Percentiles rank a stretch among this genome's conserved stretches.
Conservation (phyloP, 2,797 vertebrate species). For the Heteromormyrus szaboi region DNA sequence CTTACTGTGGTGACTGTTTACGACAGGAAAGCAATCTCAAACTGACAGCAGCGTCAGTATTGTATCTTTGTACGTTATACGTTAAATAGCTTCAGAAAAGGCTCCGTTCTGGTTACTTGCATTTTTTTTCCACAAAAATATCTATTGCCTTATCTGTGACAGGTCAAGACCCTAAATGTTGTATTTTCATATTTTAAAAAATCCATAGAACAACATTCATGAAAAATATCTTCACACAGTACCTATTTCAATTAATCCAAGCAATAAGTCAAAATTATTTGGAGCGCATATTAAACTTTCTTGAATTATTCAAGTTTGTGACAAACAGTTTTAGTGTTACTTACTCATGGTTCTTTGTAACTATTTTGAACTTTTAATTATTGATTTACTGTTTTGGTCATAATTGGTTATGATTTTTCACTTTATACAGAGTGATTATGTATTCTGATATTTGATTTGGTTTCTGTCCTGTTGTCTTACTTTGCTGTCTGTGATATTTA, state of each 20-base stretch:
- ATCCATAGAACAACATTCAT: background rate
- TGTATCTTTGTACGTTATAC: background rate
- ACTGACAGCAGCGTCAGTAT: background rate
- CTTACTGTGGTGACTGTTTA: constrained; percentile 59
- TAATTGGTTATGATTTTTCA: background rate
- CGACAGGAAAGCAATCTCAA: background rate
- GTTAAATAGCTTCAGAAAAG: background rate
- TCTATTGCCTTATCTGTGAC: background rate
- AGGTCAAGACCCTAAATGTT: background rate
- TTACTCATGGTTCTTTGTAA: background rate
- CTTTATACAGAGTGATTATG: background rate
- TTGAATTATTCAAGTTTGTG: background rate
- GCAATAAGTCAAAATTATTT: background rate
- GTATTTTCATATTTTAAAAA: background rate
- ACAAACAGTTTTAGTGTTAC: background rate
- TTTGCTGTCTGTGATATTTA: background rate
- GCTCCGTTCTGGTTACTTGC: background rate
- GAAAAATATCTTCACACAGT: background rate
- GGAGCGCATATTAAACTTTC: background rate
- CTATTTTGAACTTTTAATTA: background rate
- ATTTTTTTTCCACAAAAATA: background rate
- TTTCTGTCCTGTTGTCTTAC: background rate
- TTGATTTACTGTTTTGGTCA: background rate
- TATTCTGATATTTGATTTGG: background rate
- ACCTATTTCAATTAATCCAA: background rate